Evolutionary conservation across 2,797 vertebrate species (phyloP).

Genomic region (Aeoliscus strigatus): DNA sequence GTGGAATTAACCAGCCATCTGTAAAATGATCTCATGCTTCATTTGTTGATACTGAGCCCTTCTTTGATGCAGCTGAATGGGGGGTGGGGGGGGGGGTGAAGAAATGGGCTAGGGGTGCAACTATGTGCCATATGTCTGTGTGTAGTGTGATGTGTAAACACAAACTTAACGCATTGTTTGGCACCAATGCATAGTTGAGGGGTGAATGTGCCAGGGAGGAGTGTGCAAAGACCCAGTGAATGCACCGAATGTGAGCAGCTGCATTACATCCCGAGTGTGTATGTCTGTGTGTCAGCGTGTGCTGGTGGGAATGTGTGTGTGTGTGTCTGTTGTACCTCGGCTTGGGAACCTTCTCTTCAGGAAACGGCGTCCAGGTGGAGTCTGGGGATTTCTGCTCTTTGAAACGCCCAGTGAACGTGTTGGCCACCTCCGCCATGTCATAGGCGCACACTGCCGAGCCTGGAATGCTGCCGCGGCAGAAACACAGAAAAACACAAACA

Average conservation of each 20-base stretch:
- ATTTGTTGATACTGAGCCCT: slow-evolving; percentile 57
- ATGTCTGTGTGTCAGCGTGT: slow-evolving; percentile 1
- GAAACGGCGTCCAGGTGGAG: slow-evolving; percentile 97
- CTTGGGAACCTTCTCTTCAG: slow-evolving; percentile 92
- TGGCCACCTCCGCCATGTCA: slow-evolving; percentile 93
- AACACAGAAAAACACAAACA: slow-evolving; percentile 32
- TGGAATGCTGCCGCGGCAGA: slow-evolving; percentile 84
- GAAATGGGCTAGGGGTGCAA: slow-evolving; percentile 33
- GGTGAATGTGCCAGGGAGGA: too few species aligned
- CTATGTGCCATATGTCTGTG: slow-evolving; percentile 5
- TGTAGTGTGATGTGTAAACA: neutral
- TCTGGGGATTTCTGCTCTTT: slow-evolving; percentile 98
- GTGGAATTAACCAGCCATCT: slow-evolving; percentile 73
- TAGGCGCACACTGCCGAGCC: slow-evolving; percentile 98
- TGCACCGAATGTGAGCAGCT: neutral
- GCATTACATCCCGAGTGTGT: neutral
- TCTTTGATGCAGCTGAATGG: slow-evolving; percentile 41
- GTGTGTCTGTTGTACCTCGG: slow-evolving; percentile 79
- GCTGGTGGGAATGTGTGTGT: slow-evolving; percentile 6
- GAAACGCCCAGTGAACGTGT: slow-evolving; percentile 93
- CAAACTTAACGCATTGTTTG: too few species aligned
- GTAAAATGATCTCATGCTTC: slow-evolving; percentile 74
- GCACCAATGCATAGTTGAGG: too few species aligned
- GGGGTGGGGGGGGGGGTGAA: slow-evolving; percentile 28
- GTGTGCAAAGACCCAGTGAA: too few species aligned